phyloP scores from a whole-genome alignment of 2,888 invertebrate species.

The Buathra laborator region DNA sequence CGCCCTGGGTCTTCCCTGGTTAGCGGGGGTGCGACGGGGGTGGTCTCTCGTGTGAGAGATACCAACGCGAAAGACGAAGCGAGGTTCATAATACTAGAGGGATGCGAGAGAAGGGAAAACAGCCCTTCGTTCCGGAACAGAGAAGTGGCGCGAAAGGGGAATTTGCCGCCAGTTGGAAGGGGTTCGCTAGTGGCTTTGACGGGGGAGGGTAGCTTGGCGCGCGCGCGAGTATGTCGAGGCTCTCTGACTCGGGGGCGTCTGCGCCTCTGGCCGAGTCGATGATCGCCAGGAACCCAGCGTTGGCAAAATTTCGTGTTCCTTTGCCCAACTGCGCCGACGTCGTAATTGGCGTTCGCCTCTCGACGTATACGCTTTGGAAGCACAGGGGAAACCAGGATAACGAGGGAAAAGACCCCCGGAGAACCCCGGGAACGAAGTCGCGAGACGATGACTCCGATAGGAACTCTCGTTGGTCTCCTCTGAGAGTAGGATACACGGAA shows the following conservation, averaged over 20 bases:
- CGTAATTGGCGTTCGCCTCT: conserved; percentile 62
- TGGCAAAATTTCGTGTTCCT: conserved; percentile 65
- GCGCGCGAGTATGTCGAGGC: conserved; percentile 45
- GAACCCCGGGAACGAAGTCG: neutral
- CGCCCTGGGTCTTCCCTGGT: conserved; percentile 59
- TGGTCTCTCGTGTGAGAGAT: conserved; percentile 28
- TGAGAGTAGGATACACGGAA: no score
- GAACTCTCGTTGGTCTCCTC: neutral
- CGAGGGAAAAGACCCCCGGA: conserved; percentile 1
- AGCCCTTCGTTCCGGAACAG: conserved; percentile 42
- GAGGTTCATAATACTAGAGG: conserved; percentile 19
- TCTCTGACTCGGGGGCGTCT: conserved; percentile 66
- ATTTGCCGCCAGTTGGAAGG: conserved; percentile 44
- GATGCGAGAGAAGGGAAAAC: conserved; percentile 43
- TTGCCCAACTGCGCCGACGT: conserved; percentile 65
- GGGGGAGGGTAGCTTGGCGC: conserved; percentile 21
- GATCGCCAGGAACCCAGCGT: conserved; percentile 58
- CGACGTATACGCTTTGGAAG: conserved; percentile 12
- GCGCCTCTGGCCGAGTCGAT: conserved; percentile 70
- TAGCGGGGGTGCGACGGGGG: neutral
- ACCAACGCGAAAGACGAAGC: conserved; percentile 34
- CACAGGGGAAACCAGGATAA: neutral
- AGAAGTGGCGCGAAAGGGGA: conserved; percentile 68
- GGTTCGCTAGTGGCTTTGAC: conserved; percentile 21
- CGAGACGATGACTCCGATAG: neutral